Conservation (phyloP, 2,113 vertebrate species). For the Pluvialis apricaria region DNA sequence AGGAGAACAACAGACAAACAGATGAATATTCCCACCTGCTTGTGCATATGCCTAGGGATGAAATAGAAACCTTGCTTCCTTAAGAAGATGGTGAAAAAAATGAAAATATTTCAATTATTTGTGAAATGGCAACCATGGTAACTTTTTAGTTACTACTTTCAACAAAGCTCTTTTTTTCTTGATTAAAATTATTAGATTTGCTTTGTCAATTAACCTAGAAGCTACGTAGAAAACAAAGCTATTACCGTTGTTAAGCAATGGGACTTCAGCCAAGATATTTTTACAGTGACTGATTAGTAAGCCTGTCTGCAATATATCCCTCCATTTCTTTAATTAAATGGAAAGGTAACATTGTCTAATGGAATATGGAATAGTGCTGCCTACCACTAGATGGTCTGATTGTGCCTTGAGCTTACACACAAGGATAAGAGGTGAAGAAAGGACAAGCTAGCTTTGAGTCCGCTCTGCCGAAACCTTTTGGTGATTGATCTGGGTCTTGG, state of each 20-base stretch:
- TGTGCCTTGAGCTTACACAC: background rate
- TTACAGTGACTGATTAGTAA: background rate
- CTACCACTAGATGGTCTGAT: background rate
- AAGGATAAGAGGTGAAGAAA: background rate
- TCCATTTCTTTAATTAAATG: conserved; percentile 28
- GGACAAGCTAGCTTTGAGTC: background rate
- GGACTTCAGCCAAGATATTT: background rate
- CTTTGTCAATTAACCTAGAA: background rate
- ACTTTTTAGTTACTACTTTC: background rate
- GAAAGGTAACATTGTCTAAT: background rate
- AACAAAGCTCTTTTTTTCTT: background rate
- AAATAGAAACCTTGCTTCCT: background rate
- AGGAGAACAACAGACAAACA: background rate
- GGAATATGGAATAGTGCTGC: background rate
- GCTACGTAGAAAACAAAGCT: background rate
- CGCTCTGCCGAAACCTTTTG: background rate
- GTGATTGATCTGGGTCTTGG: background rate
- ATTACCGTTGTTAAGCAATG: background rate
- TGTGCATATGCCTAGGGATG: background rate
- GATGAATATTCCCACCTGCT: background rate
- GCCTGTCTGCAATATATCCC: background rate
- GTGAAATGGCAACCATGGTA: background rate
- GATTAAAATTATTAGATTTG: background rate
- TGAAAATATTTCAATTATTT: background rate
- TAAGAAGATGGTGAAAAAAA: background rate